Conservation (phyloP, 1,140 invertebrate species). For the Drosophila nasuta region DNA sequence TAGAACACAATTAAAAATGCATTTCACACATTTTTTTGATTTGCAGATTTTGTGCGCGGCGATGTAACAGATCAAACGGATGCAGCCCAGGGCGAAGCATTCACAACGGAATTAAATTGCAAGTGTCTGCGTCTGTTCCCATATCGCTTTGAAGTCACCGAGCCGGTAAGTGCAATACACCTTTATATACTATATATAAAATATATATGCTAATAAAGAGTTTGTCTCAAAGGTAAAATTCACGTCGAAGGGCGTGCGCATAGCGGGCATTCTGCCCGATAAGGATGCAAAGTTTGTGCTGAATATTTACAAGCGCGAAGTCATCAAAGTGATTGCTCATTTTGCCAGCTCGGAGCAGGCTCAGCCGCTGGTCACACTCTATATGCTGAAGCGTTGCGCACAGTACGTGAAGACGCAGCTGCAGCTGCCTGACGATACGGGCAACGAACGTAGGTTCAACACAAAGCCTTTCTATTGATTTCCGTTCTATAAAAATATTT, state of each 20-base stretch:
- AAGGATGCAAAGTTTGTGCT: conserved; percentile 82
- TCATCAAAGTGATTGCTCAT: conserved; percentile 90
- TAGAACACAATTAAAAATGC: conserved; percentile 5
- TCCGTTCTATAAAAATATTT: background rate
- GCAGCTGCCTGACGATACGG: conserved; percentile 86
- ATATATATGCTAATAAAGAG: background rate
- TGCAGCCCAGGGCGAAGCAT: conserved; percentile 49
- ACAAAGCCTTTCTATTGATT: background rate
- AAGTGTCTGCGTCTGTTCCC: conserved; percentile 92
- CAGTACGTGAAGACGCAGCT: conserved; percentile 89
- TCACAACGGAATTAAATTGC: conserved; percentile 87
- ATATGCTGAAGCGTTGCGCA: conserved; percentile 88
- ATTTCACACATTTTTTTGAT: background rate
- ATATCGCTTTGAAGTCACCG: conserved; percentile 89
- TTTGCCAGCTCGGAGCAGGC: conserved; percentile 89
- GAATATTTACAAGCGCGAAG: conserved; percentile 88
- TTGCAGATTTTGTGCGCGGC: conserved; percentile 69
- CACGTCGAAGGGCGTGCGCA: conserved; percentile 88
- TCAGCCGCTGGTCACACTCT: conserved; percentile 92
- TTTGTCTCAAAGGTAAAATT: conserved; percentile 86
- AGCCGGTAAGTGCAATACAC: conserved; percentile 85
- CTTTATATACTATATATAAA: no score
- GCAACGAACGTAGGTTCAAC: conserved; percentile 61
- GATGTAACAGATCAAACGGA: conserved; percentile 70
- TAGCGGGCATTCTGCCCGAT: conserved; percentile 88